These are phyloP conservation scores for Anolis carolinensis DNA, from an alignment of 2,113 vertebrate genomes.

Conservation along the genomic window DNA sequence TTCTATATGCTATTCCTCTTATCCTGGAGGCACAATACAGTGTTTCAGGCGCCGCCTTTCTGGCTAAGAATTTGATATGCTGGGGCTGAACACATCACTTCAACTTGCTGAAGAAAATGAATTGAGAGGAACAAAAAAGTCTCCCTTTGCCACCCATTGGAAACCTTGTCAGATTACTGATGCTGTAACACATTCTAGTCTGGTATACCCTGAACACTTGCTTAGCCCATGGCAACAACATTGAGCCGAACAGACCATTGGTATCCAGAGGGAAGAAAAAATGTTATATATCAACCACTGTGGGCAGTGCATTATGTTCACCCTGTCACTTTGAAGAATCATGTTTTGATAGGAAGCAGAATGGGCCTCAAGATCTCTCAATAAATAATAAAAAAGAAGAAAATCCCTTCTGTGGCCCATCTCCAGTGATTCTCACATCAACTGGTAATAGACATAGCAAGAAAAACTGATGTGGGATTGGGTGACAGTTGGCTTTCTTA, in stretches of 20 bases:
- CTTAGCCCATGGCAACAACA: not conserved
- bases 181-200: not conserved
- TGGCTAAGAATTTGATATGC: not conserved
- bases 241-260: not conserved
- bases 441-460: not conserved
- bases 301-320: not conserved
- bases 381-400: not conserved
- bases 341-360: not conserved
- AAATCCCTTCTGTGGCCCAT: not conserved
- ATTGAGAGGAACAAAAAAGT: not conserved
- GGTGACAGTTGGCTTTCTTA: not conserved
- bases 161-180: not conserved
- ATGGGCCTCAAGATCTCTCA: not conserved
- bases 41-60: not conserved
- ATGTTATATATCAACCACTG: not conserved
- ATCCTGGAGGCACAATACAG: not conserved
- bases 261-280: not conserved
- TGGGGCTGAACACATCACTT: not conserved
- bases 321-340: not conserved
- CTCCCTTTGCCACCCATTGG: not conserved
- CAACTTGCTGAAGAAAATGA: constrained; percentile 3
- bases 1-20: not conserved
- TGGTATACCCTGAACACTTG: not conserved
- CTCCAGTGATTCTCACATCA: not conserved
- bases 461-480: not conserved